phyloP scores from a whole-genome alignment of 2,888 invertebrate species.

The Dimorphilus gyrociliatus region DNA sequence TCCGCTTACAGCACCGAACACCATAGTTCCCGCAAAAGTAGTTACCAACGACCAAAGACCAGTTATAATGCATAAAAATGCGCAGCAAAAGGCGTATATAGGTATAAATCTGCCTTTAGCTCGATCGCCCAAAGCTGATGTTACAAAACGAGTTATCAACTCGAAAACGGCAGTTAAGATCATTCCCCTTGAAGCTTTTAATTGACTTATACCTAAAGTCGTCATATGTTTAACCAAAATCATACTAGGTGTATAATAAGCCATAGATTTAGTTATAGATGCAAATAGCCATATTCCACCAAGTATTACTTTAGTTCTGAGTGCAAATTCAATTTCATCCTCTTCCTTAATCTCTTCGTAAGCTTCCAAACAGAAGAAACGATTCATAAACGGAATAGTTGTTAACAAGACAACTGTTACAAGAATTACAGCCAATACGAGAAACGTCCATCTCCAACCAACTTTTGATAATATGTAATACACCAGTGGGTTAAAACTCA shows the following conservation, averaged over 20 bases:
- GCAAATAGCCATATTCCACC: slow-evolving; percentile 7
- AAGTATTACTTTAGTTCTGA: slow-evolving; percentile 5
- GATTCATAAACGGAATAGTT: too few relatives aligned
- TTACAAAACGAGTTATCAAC: slow-evolving; percentile 8
- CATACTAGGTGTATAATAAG: slow-evolving; percentile 9
- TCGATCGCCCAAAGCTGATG: slow-evolving; percentile 8
- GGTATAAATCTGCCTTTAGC: slow-evolving; percentile 7
- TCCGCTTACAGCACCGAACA: too few relatives aligned
- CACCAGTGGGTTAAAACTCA: too few relatives aligned
- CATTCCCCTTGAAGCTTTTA: slow-evolving; percentile 7
- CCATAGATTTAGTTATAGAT: slow-evolving; percentile 7
- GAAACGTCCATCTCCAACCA: too few relatives aligned
- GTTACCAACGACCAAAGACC: slow-evolving; percentile 5
- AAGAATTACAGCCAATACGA: too few relatives aligned
- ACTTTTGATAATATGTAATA: too few relatives aligned
- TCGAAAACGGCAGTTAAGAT: slow-evolving; percentile 8
- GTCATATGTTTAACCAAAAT: slow-evolving; percentile 11
- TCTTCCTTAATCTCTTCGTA: too few relatives aligned
- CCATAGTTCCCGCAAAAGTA: too few relatives aligned
- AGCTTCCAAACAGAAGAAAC: too few relatives aligned
- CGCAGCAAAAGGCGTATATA: slow-evolving; percentile 6
- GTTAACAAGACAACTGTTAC: too few relatives aligned
- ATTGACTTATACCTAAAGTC: slow-evolving; percentile 7
- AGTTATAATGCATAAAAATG: slow-evolving; percentile 6
- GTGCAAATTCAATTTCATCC: too few relatives aligned